Conservation (phyloP, 2,888 invertebrate species). For the Leucophenga maculata region DNA sequence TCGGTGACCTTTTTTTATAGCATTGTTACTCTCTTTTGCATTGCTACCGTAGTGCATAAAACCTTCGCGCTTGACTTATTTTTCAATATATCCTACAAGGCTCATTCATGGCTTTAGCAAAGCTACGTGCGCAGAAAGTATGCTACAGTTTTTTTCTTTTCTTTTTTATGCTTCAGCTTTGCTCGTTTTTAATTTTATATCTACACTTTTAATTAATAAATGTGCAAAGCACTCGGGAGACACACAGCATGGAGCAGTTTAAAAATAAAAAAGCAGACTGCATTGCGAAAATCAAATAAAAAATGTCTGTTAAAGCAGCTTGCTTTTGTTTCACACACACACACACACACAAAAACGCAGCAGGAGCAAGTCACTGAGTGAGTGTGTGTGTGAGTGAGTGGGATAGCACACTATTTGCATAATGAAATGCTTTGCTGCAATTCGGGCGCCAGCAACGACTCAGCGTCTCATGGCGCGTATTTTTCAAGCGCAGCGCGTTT, state of each 20-base stretch:
- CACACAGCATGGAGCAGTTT: not conserved
- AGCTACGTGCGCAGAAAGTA: not conserved
- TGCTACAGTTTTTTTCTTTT: not conserved
- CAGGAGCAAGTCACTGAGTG: not conserved
- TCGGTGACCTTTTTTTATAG: too few relatives aligned
- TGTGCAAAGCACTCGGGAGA: not conserved
- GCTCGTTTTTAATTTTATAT: slow-evolving; percentile 9
- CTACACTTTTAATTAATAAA: slow-evolving; percentile 22
- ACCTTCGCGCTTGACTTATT: not conserved
- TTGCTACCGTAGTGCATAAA: not conserved
- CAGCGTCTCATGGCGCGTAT: too few relatives aligned
- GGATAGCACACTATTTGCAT: slow-evolving; percentile 14
- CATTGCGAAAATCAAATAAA: not conserved
- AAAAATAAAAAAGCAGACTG: not conserved
- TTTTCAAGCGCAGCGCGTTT: too few relatives aligned
- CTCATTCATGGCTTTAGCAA: too few relatives aligned
- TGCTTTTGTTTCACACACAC: slow-evolving; percentile 15
- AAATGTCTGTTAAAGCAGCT: slow-evolving; percentile 5
- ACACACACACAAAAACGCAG: not conserved
- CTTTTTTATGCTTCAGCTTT: not conserved
- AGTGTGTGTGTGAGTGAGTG: not conserved
- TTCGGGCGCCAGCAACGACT: not conserved
- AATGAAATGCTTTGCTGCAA: slow-evolving; percentile 18
- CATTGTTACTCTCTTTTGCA: too few relatives aligned
- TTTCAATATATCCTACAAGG: not conserved